Percentiles rank a stretch among this genome's conserved stretches.
Conservation (phyloP, 1,140 invertebrate genomes). For the Calephelis nemesis region DNA sequence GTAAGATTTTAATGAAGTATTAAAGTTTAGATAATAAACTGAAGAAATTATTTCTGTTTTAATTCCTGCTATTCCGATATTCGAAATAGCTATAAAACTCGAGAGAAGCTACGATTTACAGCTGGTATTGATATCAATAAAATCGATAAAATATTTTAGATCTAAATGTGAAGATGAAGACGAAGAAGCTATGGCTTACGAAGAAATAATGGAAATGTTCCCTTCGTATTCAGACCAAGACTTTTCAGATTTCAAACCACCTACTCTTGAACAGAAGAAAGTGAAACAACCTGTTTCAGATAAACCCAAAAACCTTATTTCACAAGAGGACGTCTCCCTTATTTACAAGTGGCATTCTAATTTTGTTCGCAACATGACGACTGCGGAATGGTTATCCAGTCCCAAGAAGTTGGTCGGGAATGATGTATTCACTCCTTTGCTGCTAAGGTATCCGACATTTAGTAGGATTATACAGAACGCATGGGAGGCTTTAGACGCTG, state of each 20-base stretch:
- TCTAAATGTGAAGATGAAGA: conserved; percentile 82
- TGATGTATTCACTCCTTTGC: conserved; percentile 79
- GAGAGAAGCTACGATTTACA: too few species aligned
- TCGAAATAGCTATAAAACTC: too few species aligned
- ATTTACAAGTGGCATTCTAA: conserved; percentile 82
- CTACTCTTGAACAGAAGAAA: conserved; percentile 60
- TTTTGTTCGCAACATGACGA: conserved; percentile 80
- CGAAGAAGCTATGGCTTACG: conserved; percentile 86
- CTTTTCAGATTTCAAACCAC: conserved; percentile 82
- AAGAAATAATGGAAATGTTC: conserved; percentile 87
- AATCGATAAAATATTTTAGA: conserved; percentile 48
- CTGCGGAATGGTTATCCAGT: conserved; percentile 80
- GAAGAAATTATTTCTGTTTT: too few species aligned
- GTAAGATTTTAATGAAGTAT: too few species aligned
- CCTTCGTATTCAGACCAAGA: conserved; percentile 86
- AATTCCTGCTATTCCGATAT: too few species aligned
- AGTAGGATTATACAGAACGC: conserved; percentile 73
- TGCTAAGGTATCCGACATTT: conserved; percentile 82
- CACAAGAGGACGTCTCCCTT: conserved; percentile 80
- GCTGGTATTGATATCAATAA: too few species aligned
- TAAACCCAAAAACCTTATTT: conserved; percentile 68
- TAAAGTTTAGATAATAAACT: too few species aligned
- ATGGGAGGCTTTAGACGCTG: conserved; percentile 73
- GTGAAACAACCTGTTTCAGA: conserved; percentile 36
- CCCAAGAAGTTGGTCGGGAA: conserved; percentile 54